Evolutionary conservation across 2,888 invertebrate species (phyloP).

Genomic region (Acrobasis repandana): DNA sequence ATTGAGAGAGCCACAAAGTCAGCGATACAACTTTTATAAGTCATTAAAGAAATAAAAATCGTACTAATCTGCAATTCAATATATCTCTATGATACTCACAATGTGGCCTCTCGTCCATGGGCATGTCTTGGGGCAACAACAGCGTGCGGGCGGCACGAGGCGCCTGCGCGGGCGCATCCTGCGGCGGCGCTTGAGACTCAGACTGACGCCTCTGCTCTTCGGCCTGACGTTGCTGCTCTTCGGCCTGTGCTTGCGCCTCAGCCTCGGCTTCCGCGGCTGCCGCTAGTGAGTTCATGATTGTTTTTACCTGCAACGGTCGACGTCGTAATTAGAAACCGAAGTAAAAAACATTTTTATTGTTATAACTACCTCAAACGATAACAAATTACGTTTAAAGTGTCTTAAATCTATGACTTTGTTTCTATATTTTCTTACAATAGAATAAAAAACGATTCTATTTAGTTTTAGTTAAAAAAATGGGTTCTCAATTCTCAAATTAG

Average conservation of each 20-base stretch:
- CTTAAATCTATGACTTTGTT: too few relatives aligned
- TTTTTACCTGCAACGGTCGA: constrained; percentile 61
- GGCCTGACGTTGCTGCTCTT: constrained; percentile 50
- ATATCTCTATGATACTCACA: constrained; percentile 82
- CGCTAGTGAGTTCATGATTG: constrained; percentile 72
- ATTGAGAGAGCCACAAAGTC: too few relatives aligned
- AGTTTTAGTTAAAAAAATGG: too few relatives aligned
- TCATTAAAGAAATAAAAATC: too few relatives aligned
- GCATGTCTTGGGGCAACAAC: constrained; percentile 83
- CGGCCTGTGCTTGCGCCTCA: constrained; percentile 54
- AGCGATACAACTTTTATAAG: too few relatives aligned
- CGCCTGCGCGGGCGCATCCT: constrained; percentile 63
- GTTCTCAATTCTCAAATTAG: too few relatives aligned
- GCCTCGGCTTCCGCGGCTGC: constrained; percentile 67
- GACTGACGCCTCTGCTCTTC: constrained; percentile 47
- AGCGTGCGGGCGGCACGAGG: constrained; percentile 79
- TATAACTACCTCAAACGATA: too few relatives aligned
- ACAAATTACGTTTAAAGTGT: too few relatives aligned
- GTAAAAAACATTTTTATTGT: not conserved
- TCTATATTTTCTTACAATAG: too few relatives aligned
- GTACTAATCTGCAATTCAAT: too few relatives aligned
- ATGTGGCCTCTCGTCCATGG: constrained; percentile 88
- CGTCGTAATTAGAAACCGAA: not conserved
- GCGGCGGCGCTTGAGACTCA: constrained; percentile 42
- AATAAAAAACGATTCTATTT: too few relatives aligned